A percentile compares a stretch with the other conserved stretches of the same genome.
phyloP scores from a whole-genome alignment of 2,797 vertebrate genomes.

The Pogoniulus pusillus region DNA sequence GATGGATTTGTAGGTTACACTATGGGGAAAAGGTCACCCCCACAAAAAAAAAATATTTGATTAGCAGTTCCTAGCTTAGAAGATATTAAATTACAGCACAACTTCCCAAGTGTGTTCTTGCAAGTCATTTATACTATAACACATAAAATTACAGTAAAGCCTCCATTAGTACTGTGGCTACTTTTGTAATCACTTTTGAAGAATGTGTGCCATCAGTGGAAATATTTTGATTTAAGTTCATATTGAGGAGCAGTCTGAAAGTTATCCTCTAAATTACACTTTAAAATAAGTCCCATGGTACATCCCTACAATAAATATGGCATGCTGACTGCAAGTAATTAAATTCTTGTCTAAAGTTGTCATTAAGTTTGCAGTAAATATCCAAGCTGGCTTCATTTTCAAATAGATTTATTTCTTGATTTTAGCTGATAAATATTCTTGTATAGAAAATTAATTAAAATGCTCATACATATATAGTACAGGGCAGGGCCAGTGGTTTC shows the following conservation, averaged over 20 bases:
- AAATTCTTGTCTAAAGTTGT: conserved; percentile 49
- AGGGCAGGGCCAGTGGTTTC: background rate
- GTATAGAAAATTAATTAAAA: conserved; percentile 33
- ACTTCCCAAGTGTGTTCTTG: conserved; percentile 7
- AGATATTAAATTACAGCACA: background rate
- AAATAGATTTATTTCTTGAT: conserved; percentile 29
- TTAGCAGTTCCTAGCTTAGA: background rate
- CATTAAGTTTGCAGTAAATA: conserved; percentile 44
- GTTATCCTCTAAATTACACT: conserved; percentile 4
- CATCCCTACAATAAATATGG: background rate
- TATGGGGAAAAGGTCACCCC: background rate
- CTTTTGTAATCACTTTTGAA: conserved; percentile 42
- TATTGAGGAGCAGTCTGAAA: conserved; percentile 12
- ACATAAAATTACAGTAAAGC: conserved; percentile 30
- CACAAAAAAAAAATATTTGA: background rate
- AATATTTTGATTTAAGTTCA: conserved; percentile 57
- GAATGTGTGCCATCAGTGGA: conserved; percentile 23
- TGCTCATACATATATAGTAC: background rate
- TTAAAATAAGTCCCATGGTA: conserved; percentile 2
- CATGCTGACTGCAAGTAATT: background rate
- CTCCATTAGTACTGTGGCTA: conserved; percentile 21
- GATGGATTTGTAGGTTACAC: background rate
- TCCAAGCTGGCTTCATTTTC: background rate
- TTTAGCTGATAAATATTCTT: conserved; percentile 20
- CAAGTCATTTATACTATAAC: background rate